Conservation (phyloP, 2,888 invertebrate species). For the Heterodera filipjevi region DNA sequence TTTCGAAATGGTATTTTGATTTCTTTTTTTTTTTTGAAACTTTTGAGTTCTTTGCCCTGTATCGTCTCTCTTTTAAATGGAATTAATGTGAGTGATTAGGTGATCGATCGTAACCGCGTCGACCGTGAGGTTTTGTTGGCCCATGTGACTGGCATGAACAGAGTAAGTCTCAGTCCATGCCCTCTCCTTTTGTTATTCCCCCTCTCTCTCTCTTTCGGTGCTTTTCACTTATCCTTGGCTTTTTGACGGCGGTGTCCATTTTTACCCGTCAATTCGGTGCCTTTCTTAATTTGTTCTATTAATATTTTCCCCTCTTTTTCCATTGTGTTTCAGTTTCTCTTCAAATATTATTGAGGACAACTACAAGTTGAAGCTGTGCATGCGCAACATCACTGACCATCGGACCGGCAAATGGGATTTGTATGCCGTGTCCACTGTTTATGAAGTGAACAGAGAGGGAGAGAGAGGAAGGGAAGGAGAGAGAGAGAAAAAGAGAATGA, state of each 20-base stretch:
- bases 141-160: constrained; percentile 63
- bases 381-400: constrained; percentile 65
- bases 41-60: constrained; percentile 1
- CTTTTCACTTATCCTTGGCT: constrained; percentile 65
- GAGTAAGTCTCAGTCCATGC: no score
- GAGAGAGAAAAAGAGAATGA: no score
- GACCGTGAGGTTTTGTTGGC: constrained; percentile 64
- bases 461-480: neutral
- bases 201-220: constrained; percentile 33
- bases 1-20: no score
- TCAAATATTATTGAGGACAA: constrained; percentile 65
- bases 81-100: constrained; percentile 17
- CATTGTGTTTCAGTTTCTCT: constrained; percentile 53
- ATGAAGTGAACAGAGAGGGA: constrained; percentile 46
- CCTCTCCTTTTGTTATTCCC: neutral
- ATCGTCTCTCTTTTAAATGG: neutral
- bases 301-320: neutral
- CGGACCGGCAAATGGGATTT: constrained; percentile 60
- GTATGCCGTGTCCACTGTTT: constrained; percentile 65
- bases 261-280: constrained; percentile 60
- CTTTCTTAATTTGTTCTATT: constrained; percentile 19
- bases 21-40: no score
- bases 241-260: constrained; percentile 64
- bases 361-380: constrained; percentile 62
- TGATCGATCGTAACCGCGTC: constrained; percentile 61